Base-by-base conservation (phyloP, 1,140 invertebrate species). In the Carcinoscorpius rotundicauda region DNA sequence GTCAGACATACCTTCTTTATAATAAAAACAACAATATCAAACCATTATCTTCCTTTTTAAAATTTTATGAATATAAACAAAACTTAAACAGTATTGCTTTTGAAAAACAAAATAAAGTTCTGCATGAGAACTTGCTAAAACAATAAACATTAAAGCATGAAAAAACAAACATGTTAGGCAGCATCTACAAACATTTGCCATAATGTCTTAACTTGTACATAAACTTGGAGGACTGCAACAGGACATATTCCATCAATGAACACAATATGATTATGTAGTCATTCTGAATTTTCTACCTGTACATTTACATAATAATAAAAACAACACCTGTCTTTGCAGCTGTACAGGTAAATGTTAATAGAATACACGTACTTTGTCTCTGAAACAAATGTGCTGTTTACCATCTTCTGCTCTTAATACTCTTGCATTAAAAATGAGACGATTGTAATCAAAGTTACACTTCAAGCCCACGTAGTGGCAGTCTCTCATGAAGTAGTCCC, bases 401-500 rank as follows among this genome's bases (percentile, higher is more conserved):
- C 69, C 73, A 60, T 76, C 71, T 29, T 29, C 29, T 6, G 73
- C 72, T 9, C 70, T 51, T 49, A 76, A 68, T 10, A 79, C 78
- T 60, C 77, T 65, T 6, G 75, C 71, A 71, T 73, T 76, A 51
- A 76, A 74, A 51, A 80, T 76, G 60, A 78, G 73, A 48, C 78
- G 73, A 10, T 68, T 59, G 65, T 79, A 78, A 69, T 81, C 80
- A 75, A 82, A 82, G 49, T 70, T 73, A 58, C 74, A 77, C 48
- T 70, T 72, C 3, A 82, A 71, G 6, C 82, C 82, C 4, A 83
- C 68, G 65, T 76, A 73, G 55, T 78, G 73, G 50, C 77, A 79
- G 72, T 87, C 86, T 63, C 86, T 75, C 9, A 81, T 73, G 58
- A 87, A 78, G 70, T 87, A 87, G 72, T 87, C 86, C 80, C 81